Percentiles rank a stretch among this genome's conserved stretches.
These are phyloP conservation scores for Natator depressus DNA, from an alignment of 2,113 vertebrate genomes.

Conservation along the genomic window DNA sequence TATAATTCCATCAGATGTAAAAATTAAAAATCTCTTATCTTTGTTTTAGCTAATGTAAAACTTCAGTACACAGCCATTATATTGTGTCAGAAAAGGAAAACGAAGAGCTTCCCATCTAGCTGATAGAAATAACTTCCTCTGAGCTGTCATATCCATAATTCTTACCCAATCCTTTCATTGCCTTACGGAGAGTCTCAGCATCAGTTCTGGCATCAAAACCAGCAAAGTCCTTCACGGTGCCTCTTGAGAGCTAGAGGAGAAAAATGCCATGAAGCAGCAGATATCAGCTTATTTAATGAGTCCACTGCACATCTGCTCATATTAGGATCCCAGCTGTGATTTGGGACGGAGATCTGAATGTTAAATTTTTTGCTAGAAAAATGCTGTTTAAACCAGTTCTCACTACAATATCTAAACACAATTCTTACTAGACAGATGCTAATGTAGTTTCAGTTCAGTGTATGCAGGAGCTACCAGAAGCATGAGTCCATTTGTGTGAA, in stretches of 20 bases:
- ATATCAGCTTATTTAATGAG: background rate
- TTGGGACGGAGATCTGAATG: background rate
- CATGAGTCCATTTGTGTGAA: rapidly evolving
- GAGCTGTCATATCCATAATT: background rate
- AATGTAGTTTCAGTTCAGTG: background rate
- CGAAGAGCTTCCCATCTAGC: background rate
- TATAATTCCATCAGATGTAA: background rate
- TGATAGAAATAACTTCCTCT: background rate
- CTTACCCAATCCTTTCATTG: slow-evolving; percentile 97
- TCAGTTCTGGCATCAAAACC: slow-evolving; percentile 91
- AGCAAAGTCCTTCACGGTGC: slow-evolving; percentile 87
- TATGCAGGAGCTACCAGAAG: background rate
- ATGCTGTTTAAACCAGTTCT: background rate
- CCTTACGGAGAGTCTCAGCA: slow-evolving; percentile 90
- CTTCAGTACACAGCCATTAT: background rate
- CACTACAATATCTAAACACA: background rate
- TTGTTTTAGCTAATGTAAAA: background rate
- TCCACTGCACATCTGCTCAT: background rate
- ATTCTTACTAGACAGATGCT: background rate
- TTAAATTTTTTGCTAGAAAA: background rate
- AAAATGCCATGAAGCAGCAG: background rate
- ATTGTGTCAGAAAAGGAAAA: background rate
- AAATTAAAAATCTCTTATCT: rapidly evolving
- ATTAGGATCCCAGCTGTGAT: background rate
- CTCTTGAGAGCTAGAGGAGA: slow-evolving; percentile 77